Conservation (phyloP, 2,888 invertebrate species). For the Eurytoma californica region DNA sequence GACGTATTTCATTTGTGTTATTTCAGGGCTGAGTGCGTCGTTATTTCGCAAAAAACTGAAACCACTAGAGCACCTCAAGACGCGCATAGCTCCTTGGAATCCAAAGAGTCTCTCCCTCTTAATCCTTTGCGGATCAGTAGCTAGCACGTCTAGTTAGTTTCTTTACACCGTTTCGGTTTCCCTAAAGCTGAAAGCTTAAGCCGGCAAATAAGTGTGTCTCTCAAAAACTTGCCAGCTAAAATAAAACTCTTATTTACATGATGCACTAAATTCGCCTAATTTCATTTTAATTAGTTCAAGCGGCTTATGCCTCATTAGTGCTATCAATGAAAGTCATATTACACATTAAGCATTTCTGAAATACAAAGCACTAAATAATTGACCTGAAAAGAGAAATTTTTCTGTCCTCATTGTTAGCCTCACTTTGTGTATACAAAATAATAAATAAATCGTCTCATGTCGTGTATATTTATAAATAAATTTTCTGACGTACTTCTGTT, state of each 20-base stretch:
- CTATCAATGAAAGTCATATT: too few species aligned
- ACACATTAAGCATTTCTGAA: too few species aligned
- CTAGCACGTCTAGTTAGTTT: constrained; percentile 42
- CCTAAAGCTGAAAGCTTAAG: constrained; percentile 27
- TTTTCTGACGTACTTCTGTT: too few species aligned
- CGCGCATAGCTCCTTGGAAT: constrained; percentile 10
- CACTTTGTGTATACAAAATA: too few species aligned
- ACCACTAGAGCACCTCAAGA: constrained; percentile 21
- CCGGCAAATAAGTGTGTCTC: constrained; percentile 23
- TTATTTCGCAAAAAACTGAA: constrained; percentile 39
- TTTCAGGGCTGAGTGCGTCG: constrained; percentile 26
- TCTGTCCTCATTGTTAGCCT: too few species aligned
- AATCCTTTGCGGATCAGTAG: constrained; percentile 47
- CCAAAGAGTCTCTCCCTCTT: constrained; percentile 31
- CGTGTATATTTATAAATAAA: too few species aligned
- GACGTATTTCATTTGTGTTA: background rate
- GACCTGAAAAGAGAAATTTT: too few species aligned
- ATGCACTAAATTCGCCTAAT: background rate
- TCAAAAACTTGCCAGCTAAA: constrained; percentile 8
- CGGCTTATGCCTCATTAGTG: too few species aligned
- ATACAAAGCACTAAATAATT: too few species aligned
- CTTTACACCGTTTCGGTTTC: constrained; percentile 40
- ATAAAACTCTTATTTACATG: constrained; percentile 10
- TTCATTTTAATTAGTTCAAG: too few species aligned
- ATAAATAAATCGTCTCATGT: too few species aligned